These are phyloP conservation scores for Conger conger DNA, from an alignment of 2,113 vertebrate species.

Conservation along the genomic window DNA sequence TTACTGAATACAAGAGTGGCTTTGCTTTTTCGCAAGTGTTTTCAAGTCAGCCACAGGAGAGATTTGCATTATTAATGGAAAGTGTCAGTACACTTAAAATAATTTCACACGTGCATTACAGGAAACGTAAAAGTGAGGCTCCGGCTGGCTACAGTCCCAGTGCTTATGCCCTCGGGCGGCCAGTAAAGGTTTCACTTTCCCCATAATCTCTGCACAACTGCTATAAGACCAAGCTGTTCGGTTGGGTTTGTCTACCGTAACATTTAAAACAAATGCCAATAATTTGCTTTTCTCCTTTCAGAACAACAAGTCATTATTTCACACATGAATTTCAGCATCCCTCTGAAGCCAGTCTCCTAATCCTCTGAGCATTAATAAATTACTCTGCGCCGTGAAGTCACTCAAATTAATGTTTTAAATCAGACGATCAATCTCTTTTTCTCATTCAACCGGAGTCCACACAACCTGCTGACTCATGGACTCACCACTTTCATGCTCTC, in stretches of 20 bases:
- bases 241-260: background rate
- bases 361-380: background rate
- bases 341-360: background rate
- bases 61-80: background rate
- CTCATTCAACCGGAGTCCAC: background rate
- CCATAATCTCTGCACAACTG: background rate
- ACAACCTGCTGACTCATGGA: slow-evolving; percentile 7
- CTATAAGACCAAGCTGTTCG: slow-evolving; percentile 1
- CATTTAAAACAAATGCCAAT: background rate
- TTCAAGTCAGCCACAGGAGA: background rate
- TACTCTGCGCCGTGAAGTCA: slow-evolving; percentile 8
- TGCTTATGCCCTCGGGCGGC: background rate
- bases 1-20: no score
- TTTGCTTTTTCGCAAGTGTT: background rate
- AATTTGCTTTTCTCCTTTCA: background rate
- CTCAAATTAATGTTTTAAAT: slow-evolving; percentile 15
- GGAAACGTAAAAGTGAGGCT: no score
- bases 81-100: background rate
- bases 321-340: background rate
- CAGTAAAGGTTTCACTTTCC: background rate
- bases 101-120: background rate
- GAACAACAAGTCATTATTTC: slow-evolving; percentile 1
- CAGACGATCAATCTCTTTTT: slow-evolving; percentile 12
- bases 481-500: background rate
- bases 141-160: background rate